Conservation (phyloP, 2,888 invertebrate genomes). For the Ditula angustiorana region DNA sequence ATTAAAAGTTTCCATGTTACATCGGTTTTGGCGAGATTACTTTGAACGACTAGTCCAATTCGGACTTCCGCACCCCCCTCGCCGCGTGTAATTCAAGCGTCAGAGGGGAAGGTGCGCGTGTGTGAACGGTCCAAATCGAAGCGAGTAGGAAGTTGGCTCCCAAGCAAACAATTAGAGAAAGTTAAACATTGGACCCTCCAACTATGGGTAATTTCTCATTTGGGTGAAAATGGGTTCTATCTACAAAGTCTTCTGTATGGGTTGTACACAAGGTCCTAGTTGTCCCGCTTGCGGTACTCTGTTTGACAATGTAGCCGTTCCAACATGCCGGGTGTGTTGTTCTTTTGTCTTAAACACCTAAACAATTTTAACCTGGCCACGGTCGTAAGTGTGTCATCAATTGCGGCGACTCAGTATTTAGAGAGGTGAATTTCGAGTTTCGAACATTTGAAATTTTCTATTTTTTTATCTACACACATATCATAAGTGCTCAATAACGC, state of each 20-base stretch:
- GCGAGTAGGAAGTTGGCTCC: slow-evolving; percentile 54
- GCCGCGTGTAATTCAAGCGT: slow-evolving; percentile 23
- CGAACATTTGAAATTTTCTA: no score
- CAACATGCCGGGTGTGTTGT: background rate
- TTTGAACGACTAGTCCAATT: slow-evolving; percentile 51
- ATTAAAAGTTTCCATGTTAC: slow-evolving; percentile 66
- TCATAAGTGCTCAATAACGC: no score
- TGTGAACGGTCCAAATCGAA: slow-evolving; percentile 50
- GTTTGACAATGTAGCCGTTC: slow-evolving; percentile 19
- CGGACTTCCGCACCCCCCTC: slow-evolving; percentile 45
- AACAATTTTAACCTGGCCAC: background rate
- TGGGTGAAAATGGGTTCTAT: slow-evolving; percentile 50
- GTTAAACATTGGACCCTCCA: slow-evolving; percentile 71
- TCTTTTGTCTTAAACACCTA: slow-evolving; percentile 15
- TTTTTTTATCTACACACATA: no score
- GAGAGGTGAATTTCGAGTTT: no score
- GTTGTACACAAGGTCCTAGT: slow-evolving; percentile 1
- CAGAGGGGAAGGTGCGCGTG: slow-evolving; percentile 12
- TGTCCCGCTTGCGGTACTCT: slow-evolving; percentile 1
- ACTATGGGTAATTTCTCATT: slow-evolving; percentile 64
- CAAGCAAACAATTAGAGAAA: slow-evolving; percentile 76
- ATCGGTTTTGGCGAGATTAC: slow-evolving; percentile 63
- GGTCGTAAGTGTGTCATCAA: background rate
- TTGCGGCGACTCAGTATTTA: background rate
- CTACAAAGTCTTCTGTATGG: slow-evolving; percentile 11